Base-by-base conservation (phyloP, 2,113 vertebrate genomes). In the Machaerirhynchus nigripectus region DNA sequence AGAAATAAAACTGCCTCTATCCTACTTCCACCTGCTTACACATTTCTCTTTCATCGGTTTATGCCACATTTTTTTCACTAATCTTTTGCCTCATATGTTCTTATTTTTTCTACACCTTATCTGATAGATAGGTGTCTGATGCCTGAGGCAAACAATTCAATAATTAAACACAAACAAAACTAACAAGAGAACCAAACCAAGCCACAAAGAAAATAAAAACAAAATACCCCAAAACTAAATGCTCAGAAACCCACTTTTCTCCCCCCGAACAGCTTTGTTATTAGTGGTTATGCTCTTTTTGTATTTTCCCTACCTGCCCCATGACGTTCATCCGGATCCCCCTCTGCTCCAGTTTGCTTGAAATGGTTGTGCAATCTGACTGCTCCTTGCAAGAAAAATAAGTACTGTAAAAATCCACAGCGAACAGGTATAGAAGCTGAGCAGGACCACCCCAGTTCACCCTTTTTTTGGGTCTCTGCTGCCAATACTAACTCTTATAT, bases 261-360 rank as follows among this genome's bases (percentile, higher is more conserved):
- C 4, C 9, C 15, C 3, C 0, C 20, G 53, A 83, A 1, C 2
- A 39, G 1, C 21, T 76, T 42, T 78, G 7, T 5, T 64, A 5
- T 37, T 39, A 59, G 8, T 57, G 23, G 5, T 63, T 63, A 8
- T 67, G 27, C 4, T 69, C 4, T 37, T 31, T 49, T 20, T 64
- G 28, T 8, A 30, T 37, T 95, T 20, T 78, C 16, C 14, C 15
- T 67, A 31, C 15, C 30, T 79, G 11, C 3, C 2, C 13, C 1
- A 1, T 39, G 20, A 17, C 0, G 0, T 46, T 31, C 31, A 69
- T 31, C 6, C 22, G 26, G 33, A 46, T 44, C 4, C 15, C 9
- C 13, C 15, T 50, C 42, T 68, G 16, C 55, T 69, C 17, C 31
- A 17, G 4, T 9, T 11, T 49, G 20, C 6, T 10, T n/a, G 30